Evolutionary conservation across 2,888 invertebrate genomes (phyloP), one percentile per base, ranked within the genome.

Genomic region (Octodonta nipae): DNA sequence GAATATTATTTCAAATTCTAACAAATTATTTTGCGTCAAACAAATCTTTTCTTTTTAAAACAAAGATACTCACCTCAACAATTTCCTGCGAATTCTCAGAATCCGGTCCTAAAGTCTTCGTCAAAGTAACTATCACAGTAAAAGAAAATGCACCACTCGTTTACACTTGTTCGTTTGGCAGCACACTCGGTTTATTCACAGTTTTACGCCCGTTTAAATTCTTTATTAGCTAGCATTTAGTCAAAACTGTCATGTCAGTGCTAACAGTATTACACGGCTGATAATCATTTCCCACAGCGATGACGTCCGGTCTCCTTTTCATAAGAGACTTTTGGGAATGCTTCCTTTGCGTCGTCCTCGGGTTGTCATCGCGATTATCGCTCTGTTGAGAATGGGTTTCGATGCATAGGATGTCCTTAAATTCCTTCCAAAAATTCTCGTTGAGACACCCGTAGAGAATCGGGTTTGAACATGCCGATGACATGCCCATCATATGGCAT

Each of bases 371-470:
- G 3, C 52, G 59, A 22, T 33, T 15, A 3, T 40, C 41, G 4
- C 45, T 43, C 5, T 42, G 38, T 14, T 38, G 38, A 17, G 50
- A 42, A 13, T 38, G 38, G 17, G 50, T 41, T 28, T 68, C 64
- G 52, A 74, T 70, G 55, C 77, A 77, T 45, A 80, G 60, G 49
- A 83, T 76, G 58, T 84, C 83, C 46, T 76, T 75, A 56, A 89
- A 89, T 60, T 89, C 89, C 57, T 83, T 85, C 51, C 83, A 71
- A 64, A 92, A 92, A 62, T 89, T 89, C 47, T 91, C 89, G 58
- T 92, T 92, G 46, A 92, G 67, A 79, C 88, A 88, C 6, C 91
- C 92, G 60, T 92, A 92, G 2, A 91, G 70, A 13, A 92, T 66
- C 0, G 91, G 91, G 59, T 92, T 92, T 15, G 86, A 81, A 46